These are phyloP conservation scores for Brachyhypopomus occidentalis DNA, from an alignment of 2,113 vertebrate species.

Conservation along the genomic window DNA sequence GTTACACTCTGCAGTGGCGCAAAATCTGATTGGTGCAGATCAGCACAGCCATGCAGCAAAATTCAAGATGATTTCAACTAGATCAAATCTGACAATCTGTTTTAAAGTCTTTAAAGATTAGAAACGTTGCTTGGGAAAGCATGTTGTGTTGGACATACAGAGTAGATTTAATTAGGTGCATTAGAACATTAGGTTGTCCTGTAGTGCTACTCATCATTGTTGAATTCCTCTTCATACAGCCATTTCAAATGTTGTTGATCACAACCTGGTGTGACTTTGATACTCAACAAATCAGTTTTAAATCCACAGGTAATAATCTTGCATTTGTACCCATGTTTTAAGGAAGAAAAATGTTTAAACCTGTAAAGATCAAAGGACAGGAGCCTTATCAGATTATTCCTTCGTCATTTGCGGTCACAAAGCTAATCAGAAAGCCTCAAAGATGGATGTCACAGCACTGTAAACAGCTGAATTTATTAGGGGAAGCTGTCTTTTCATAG, in stretches of 20 bases:
- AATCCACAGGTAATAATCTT: background rate
- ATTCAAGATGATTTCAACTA: background rate
- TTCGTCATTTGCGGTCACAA: slow-evolving; percentile 49
- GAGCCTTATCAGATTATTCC: slow-evolving; percentile 28
- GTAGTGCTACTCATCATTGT: background rate
- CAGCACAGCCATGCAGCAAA: background rate
- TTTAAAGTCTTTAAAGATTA: no score
- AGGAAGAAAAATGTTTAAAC: background rate
- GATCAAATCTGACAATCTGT: no score
- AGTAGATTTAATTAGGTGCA: background rate
- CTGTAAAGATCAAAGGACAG: background rate
- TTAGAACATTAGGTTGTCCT: background rate
- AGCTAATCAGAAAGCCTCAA: slow-evolving; percentile 47
- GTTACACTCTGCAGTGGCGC: background rate
- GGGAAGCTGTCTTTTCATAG: slow-evolving; percentile 63
- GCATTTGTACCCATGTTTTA: background rate
- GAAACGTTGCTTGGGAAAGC: background rate
- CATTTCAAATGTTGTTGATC: background rate
- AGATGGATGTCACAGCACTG: slow-evolving; percentile 53
- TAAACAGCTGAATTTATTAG: slow-evolving; percentile 67
- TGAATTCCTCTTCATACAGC: background rate
- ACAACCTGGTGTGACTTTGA: background rate
- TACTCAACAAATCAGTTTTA: background rate
- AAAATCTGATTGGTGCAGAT: background rate
- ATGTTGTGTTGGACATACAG: background rate